Evolutionary conservation across 2,888 invertebrate genomes (phyloP).

Genomic region (Erebia aethiops): DNA sequence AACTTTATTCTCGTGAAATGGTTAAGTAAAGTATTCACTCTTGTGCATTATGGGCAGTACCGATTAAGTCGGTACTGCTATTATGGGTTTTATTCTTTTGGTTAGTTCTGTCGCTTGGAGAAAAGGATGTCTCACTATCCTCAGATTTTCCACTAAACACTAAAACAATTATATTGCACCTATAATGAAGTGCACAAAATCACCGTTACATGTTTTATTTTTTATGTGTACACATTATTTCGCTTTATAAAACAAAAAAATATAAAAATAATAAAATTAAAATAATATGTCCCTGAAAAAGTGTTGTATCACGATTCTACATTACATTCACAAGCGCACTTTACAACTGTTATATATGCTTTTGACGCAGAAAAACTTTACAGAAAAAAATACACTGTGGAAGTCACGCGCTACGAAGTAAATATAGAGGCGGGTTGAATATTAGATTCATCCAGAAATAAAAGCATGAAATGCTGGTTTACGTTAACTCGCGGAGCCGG

Average conservation of each 20-base stretch:
- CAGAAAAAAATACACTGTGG: slow-evolving; percentile 1
- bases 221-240: too few relatives aligned
- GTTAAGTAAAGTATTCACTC: not conserved
- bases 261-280: not conserved
- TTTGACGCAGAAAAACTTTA: not conserved
- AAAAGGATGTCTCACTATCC: too few relatives aligned
- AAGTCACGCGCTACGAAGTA: slow-evolving; percentile 22
- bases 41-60: not conserved
- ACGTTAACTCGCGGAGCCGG: not conserved
- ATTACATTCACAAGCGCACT: not conserved
- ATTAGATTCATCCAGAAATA: slow-evolving; percentile 64
- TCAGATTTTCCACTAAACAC: too few relatives aligned
- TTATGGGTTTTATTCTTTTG: too few relatives aligned
- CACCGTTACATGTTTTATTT: too few relatives aligned
- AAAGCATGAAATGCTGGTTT: slow-evolving; percentile 50
- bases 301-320: not conserved
- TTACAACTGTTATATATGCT: slow-evolving; percentile 1
- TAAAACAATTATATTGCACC: too few relatives aligned
- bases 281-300: not conserved
- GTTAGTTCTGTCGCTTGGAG: too few relatives aligned
- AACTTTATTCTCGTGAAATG: not conserved
- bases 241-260: not conserved
- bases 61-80: too few relatives aligned
- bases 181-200: too few relatives aligned
- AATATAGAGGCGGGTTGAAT: slow-evolving; percentile 41